phyloP scores from a whole-genome alignment of 2,113 vertebrate genomes.

The Macroglossus sobrinus region DNA sequence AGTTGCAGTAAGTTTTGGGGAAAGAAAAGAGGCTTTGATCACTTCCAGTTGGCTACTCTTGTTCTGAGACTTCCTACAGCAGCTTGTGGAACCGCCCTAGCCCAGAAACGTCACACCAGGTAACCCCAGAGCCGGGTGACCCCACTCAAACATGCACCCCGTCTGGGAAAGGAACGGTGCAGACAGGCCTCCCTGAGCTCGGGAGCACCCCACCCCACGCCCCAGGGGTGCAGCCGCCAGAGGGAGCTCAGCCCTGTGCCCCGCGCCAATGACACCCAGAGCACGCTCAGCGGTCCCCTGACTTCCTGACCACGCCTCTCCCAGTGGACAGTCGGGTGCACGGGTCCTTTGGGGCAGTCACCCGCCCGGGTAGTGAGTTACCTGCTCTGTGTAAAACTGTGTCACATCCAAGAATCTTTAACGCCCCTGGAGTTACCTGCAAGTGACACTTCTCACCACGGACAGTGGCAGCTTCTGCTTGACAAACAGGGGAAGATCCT shows the following conservation, averaged over 20 bases:
- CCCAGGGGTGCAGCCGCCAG: not conserved
- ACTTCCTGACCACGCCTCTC: not conserved
- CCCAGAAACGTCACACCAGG: not conserved
- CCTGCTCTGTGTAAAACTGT: not conserved
- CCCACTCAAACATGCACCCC: not conserved
- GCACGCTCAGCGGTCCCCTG: not conserved
- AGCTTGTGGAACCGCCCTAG: not conserved
- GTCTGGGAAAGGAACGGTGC: not conserved
- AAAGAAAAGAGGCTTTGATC: not conserved
- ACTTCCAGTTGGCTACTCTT: constrained; percentile 20
- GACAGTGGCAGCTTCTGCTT: not conserved
- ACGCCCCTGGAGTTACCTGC: not conserved
- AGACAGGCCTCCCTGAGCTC: not conserved
- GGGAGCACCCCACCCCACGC: not conserved
- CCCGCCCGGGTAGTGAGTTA: not conserved
- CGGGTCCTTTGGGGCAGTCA: not conserved
- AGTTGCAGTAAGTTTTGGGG: not conserved
- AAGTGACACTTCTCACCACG: not conserved
- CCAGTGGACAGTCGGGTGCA: not conserved
- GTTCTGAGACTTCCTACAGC: not conserved
- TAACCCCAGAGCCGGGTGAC: not conserved
- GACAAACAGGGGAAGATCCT: not conserved
- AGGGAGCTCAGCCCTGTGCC: not conserved
- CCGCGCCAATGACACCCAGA: rapidly evolving
- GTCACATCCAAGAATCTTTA: not conserved